A percentile compares a stretch with the other conserved stretches of the same genome.
phyloP scores from a whole-genome alignment of 2,888 invertebrate genomes.

The Agapostemon virescens region DNA sequence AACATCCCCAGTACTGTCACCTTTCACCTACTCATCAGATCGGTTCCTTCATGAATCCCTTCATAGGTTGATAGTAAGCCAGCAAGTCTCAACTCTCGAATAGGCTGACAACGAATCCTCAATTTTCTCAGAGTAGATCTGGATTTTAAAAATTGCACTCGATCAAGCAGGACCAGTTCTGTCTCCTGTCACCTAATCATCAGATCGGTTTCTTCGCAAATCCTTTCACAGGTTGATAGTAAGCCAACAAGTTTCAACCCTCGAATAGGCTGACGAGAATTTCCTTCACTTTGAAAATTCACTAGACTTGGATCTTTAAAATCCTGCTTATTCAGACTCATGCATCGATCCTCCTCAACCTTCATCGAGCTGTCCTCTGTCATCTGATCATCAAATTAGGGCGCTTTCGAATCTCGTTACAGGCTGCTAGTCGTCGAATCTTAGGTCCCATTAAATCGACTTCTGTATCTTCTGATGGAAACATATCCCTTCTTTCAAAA shows the following conservation, averaged over 20 bases:
- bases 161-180: too few relatives aligned
- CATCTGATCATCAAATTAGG: neutral
- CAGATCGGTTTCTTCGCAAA: neutral
- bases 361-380: neutral
- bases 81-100: neutral
- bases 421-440: constrained; percentile 5
- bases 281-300: too few relatives aligned
- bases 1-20: neutral
- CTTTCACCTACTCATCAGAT: neutral
- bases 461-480: constrained; percentile 51
- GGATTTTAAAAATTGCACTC: too few relatives aligned
- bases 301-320: neutral
- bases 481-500: constrained; percentile 53
- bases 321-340: neutral
- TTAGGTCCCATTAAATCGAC: too few relatives aligned
- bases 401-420: neutral
- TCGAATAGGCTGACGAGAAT: too few relatives aligned
- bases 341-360: neutral
- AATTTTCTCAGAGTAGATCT: too few relatives aligned
- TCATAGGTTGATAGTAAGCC: neutral
- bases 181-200: neutral
- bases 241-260: neutral
- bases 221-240: neutral
- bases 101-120: constrained; percentile 17
- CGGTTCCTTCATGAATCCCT: neutral